Conservation (phyloP, 2,113 vertebrate genomes). For the Cavia aperea region DNA sequence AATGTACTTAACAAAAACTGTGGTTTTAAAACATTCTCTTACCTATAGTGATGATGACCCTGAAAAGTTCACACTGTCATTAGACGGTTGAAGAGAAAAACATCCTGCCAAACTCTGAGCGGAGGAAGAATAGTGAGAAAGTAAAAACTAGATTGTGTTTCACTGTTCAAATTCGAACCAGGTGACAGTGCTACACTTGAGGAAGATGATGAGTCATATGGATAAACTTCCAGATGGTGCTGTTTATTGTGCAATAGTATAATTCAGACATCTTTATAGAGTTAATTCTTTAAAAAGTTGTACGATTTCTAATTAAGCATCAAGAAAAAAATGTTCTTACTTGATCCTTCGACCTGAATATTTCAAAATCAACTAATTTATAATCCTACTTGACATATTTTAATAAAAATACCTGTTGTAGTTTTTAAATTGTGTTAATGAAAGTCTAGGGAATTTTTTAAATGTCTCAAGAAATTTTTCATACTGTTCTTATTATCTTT, state of each 20-base stretch:
- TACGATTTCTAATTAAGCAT: slow-evolving; percentile 15
- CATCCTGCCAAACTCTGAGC: neutral
- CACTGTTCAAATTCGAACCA: slow-evolving; percentile 1
- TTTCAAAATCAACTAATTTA: neutral
- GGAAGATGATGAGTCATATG: neutral
- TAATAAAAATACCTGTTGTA: neutral
- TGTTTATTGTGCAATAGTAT: neutral
- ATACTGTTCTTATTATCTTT: neutral
- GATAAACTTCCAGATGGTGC: neutral
- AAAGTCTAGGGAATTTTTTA: neutral
- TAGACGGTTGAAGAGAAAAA: neutral
- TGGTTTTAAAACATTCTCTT: neutral
- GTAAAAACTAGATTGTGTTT: neutral
- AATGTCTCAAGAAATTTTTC: neutral
- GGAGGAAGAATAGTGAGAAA: neutral
- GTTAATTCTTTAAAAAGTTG: neutral
- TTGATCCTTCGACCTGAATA: neutral
- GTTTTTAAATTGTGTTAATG: slow-evolving; percentile 7
- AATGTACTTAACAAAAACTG: neutral
- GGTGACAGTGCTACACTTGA: neutral
- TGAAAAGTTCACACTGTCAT: neutral
- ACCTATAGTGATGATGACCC: neutral
- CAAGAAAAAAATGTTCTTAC: neutral
- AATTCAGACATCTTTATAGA: neutral
- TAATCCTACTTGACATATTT: neutral